Conservation (phyloP, 2,797 vertebrate genomes). For the Tinamus major region DNA sequence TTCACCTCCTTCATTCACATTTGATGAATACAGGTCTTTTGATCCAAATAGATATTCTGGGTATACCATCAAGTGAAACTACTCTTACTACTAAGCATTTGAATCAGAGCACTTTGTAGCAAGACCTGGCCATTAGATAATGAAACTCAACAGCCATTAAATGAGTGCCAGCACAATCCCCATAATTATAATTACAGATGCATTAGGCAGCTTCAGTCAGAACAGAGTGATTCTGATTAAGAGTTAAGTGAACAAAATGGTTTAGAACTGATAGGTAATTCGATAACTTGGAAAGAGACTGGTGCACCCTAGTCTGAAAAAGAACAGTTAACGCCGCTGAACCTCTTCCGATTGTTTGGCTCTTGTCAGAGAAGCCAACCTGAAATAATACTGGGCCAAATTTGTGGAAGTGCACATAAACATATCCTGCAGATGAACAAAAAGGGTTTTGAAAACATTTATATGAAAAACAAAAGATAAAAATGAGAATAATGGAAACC, state of each 20-base stretch:
- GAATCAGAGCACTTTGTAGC: neutral
- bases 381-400: neutral
- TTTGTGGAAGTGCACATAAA: neutral
- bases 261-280: neutral
- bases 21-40: neutral
- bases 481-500: neutral
- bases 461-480: neutral
- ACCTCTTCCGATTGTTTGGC: neutral
- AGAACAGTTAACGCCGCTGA: neutral
- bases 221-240: slow-evolving; percentile 23
- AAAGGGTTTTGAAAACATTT: neutral
- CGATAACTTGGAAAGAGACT: neutral
- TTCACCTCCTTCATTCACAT: neutral
- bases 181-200: neutral
- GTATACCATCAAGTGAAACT: neutral
- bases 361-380: neutral
- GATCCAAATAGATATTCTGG: neutral
- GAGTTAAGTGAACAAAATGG: neutral
- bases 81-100: neutral
- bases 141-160: slow-evolving; percentile 1
- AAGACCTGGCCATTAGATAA: neutral
- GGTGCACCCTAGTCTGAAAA: neutral
- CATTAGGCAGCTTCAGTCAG: neutral
- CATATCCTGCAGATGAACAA: neutral
- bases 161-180: neutral